These are phyloP conservation scores for Brassicogethes aeneus DNA, from an alignment of 2,888 invertebrate genomes.

Conservation along the genomic window DNA sequence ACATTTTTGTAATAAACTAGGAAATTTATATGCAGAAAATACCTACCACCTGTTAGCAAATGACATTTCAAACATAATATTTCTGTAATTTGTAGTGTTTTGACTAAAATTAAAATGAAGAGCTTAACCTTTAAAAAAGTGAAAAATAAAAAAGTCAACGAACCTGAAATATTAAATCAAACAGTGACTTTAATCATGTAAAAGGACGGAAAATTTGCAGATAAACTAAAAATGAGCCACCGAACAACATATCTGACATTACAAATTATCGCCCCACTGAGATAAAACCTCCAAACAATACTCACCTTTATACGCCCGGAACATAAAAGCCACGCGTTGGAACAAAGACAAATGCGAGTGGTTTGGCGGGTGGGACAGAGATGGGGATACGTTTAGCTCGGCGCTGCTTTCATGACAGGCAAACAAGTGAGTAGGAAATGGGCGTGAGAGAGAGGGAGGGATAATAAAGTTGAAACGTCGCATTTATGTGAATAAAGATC, in stretches of 20 bases:
- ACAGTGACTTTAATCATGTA: neutral
- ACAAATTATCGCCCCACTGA: slow-evolving; percentile 32
- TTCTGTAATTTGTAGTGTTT: no score
- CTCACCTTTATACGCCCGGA: slow-evolving; percentile 20
- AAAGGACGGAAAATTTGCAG: slow-evolving; percentile 19
- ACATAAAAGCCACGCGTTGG: slow-evolving; percentile 13
- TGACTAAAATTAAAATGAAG: no score
- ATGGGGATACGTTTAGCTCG: neutral
- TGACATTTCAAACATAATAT: no score
- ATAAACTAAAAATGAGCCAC: slow-evolving; percentile 31
- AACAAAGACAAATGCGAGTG: neutral
- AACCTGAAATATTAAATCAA: slow-evolving; percentile 1
- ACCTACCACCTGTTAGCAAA: no score
- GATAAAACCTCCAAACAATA: slow-evolving; percentile 25
- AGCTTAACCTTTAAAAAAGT: no score
- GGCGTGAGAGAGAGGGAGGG: neutral
- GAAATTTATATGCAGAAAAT: no score
- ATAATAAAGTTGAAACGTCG: slow-evolving; percentile 7
- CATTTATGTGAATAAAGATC: neutral
- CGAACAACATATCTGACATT: slow-evolving; percentile 33
- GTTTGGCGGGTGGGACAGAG: neutral
- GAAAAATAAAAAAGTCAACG: no score
- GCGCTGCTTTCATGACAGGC: neutral
- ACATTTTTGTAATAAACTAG: no score
- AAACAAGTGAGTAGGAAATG: slow-evolving; percentile 7